These are phyloP conservation scores for Spodoptera litura DNA, from an alignment of 1,140 invertebrate species.

Conservation along the genomic window DNA sequence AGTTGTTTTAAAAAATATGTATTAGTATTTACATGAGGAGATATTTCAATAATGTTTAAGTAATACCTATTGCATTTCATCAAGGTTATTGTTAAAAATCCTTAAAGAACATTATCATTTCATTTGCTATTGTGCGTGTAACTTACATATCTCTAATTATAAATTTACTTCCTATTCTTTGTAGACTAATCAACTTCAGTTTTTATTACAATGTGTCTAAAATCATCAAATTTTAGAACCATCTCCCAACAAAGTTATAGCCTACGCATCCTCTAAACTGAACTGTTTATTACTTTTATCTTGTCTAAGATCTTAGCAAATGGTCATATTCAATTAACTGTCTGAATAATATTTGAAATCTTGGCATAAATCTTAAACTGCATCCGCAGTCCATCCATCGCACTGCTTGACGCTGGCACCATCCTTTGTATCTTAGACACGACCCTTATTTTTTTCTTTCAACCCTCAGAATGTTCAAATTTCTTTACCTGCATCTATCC, in stretches of 20 bases:
- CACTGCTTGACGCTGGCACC: conserved; percentile 81
- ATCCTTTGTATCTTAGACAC: conserved; percentile 80
- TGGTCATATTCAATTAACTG: conserved; percentile 82
- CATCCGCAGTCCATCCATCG: conserved; percentile 81
- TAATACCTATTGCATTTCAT: too few species aligned
- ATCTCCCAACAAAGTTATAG: conserved; percentile 6
- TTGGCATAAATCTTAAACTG: conserved; percentile 78
- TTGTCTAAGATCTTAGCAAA: conserved; percentile 58
- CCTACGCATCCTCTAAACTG: conserved; percentile 22
- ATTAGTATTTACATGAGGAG: too few species aligned
- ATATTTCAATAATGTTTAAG: too few species aligned
- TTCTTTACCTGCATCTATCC: conserved; percentile 82
- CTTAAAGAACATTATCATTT: too few species aligned
- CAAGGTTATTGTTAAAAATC: too few species aligned
- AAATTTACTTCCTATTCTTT: too few species aligned
- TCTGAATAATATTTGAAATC: conserved; percentile 75
- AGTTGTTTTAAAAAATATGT: too few species aligned
- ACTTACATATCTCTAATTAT: too few species aligned
- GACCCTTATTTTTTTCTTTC: conserved; percentile 83
- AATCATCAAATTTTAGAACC: background rate
- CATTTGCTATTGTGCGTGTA: too few species aligned
- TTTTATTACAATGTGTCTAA: too few species aligned
- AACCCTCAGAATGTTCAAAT: conserved; percentile 84
- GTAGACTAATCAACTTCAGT: too few species aligned
- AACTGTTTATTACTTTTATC: conserved; percentile 46